phyloP scores from a whole-genome alignment of 2,113 vertebrate genomes.

The Peucedramus taeniatus region DNA sequence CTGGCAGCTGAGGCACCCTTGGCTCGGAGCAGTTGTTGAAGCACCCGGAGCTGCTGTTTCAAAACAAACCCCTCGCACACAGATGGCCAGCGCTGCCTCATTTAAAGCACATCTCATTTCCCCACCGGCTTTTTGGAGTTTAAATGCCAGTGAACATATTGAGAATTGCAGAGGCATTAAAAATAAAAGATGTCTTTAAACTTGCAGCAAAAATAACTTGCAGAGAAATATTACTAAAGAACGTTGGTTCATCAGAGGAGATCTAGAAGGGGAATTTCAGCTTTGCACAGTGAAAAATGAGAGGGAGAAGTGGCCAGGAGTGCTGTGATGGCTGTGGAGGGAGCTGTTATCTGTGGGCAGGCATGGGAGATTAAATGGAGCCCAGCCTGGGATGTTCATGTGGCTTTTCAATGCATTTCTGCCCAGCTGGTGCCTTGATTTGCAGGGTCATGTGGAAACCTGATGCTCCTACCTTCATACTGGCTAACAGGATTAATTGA shows the following conservation, averaged over 20 bases:
- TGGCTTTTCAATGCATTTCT: background rate
- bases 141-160: constrained; percentile 23
- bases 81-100: background rate
- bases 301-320: background rate
- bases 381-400: background rate
- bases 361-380: background rate
- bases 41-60: background rate
- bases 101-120: background rate
- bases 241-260: background rate
- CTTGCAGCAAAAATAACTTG: background rate
- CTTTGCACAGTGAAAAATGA: background rate
- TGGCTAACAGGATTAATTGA: background rate
- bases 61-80: background rate
- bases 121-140: background rate
- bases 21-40: background rate
- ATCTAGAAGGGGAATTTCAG: background rate
- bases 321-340: background rate
- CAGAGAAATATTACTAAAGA: background rate
- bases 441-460: background rate
- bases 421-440: background rate
- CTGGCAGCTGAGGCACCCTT: background rate
- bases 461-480: background rate
- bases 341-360: background rate
- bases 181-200: background rate
- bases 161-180: background rate